Percentiles rank a stretch among this genome's conserved stretches.
Evolutionary conservation across 2,113 vertebrate genomes (phyloP).

Genomic region (Pagrus major): DNA sequence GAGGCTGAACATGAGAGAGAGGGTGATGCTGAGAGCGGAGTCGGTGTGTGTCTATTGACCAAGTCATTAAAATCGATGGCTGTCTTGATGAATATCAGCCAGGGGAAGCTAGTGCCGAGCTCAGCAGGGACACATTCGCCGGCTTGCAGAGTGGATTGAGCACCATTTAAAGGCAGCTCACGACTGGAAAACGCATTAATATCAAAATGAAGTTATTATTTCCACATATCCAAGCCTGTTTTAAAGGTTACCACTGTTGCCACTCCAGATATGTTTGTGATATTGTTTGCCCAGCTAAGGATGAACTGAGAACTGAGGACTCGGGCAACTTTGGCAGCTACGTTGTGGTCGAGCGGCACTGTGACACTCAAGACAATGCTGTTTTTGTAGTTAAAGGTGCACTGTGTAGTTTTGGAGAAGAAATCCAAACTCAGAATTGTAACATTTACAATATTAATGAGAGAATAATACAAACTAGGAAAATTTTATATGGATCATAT

Average conservation of each 20-base stretch:
- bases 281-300: conserved; percentile 1
- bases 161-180: conserved; percentile 44
- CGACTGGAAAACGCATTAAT: conserved; percentile 34
- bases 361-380: background rate
- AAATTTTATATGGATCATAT: too few species aligned
- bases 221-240: background rate
- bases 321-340: background rate
- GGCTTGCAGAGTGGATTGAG: conserved; percentile 56
- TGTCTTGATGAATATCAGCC: conserved; percentile 74
- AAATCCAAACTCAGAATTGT: too few species aligned
- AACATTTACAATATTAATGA: too few species aligned
- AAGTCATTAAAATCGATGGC: conserved; percentile 75
- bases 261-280: background rate
- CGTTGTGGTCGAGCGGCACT: background rate
- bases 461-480: too few species aligned
- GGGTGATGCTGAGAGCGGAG: conserved; percentile 40
- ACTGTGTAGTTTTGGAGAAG: too few species aligned
- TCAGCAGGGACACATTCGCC: conserved; percentile 50
- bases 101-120: conserved; percentile 50
- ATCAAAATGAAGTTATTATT: conserved; percentile 42
- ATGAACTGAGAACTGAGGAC: background rate
- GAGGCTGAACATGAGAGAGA: conserved; percentile 17
- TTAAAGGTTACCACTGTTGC: background rate
- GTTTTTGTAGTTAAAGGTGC: conserved; percentile 6
- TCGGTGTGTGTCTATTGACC: conserved; percentile 71